These are phyloP conservation scores for Penelope pileata DNA, from an alignment of 2,113 vertebrate species.

Conservation along the genomic window DNA sequence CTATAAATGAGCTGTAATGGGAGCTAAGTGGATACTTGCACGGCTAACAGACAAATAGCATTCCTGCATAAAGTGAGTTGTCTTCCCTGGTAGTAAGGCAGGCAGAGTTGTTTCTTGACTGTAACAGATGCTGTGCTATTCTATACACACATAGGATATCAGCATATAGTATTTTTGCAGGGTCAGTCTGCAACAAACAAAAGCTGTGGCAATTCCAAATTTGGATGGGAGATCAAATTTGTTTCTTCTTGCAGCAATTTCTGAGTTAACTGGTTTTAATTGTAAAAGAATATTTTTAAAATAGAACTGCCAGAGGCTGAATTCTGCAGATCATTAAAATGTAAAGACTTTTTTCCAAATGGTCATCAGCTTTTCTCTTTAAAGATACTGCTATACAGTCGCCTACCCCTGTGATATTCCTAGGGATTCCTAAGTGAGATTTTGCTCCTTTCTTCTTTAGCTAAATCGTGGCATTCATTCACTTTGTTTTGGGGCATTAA, in stretches of 20 bases:
- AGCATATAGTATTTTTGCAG: not conserved
- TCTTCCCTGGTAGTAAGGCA: constrained; percentile 3
- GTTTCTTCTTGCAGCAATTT: not conserved
- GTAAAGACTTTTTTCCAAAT: constrained; percentile 9
- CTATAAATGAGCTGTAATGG: constrained; percentile 40
- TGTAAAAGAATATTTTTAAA: constrained; percentile 31
- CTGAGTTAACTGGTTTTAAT: constrained; percentile 48
- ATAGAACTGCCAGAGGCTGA: constrained; percentile 10
- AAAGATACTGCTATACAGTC: not conserved
- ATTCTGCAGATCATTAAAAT: constrained; percentile 44
- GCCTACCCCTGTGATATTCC: not conserved
- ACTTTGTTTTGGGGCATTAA: constrained; percentile 35
- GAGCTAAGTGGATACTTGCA: constrained; percentile 31
- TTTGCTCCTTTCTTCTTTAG: not conserved
- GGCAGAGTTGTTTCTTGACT: not conserved
- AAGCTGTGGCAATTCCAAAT: not conserved
- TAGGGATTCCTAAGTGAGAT: not conserved
- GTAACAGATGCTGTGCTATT: not conserved
- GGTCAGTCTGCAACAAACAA: not conserved
- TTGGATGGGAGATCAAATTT: not conserved
- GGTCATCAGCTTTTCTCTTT: not conserved
- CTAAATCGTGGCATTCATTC: not conserved
- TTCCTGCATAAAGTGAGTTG: constrained; percentile 6
- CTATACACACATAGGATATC: not conserved
- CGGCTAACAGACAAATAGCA: constrained; percentile 8